These are phyloP conservation scores for Pseudorhombus dupliciocellatus DNA, from an alignment of 2,113 vertebrate species.

Conservation along the genomic window DNA sequence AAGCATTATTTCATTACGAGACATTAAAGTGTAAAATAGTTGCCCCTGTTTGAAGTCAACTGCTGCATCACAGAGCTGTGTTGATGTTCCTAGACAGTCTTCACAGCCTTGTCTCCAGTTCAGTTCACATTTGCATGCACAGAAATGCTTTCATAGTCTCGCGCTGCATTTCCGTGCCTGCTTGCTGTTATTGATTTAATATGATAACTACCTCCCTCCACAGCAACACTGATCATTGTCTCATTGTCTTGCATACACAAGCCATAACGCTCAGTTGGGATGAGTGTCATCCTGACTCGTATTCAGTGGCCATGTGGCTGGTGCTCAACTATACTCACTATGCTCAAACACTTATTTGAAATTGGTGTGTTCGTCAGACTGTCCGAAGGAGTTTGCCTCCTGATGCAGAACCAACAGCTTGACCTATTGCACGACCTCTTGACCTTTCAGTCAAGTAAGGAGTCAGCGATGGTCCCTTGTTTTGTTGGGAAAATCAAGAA, in stretches of 20 bases:
- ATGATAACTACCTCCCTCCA: neutral
- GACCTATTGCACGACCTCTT: too few relatives aligned
- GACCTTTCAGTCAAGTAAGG: too few relatives aligned
- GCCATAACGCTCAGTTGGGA: neutral
- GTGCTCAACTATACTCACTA: too few relatives aligned
- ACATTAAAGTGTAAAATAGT: neutral
- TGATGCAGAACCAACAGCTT: too few relatives aligned
- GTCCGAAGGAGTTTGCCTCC: too few relatives aligned
- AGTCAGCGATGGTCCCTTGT: too few relatives aligned
- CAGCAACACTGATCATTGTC: neutral
- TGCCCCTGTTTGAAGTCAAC: conserved; percentile 3
- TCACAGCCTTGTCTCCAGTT: neutral
- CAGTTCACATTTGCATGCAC: conserved; percentile 30
- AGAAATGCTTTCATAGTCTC: conserved; percentile 25
- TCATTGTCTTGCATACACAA: neutral
- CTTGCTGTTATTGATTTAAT: conserved; percentile 6
- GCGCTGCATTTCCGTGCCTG: neutral
- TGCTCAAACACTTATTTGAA: too few relatives aligned
- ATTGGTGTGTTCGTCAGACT: too few relatives aligned
- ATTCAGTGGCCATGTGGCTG: neutral
- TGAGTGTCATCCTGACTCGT: neutral
- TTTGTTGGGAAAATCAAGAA: too few relatives aligned
- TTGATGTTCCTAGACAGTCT: conserved; percentile 13
- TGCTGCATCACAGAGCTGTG: conserved; percentile 1
- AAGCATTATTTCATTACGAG: neutral